phyloP scores from a whole-genome alignment of 53 echinoderm and acorn worm species.

The Echinometra lucunter region DNA sequence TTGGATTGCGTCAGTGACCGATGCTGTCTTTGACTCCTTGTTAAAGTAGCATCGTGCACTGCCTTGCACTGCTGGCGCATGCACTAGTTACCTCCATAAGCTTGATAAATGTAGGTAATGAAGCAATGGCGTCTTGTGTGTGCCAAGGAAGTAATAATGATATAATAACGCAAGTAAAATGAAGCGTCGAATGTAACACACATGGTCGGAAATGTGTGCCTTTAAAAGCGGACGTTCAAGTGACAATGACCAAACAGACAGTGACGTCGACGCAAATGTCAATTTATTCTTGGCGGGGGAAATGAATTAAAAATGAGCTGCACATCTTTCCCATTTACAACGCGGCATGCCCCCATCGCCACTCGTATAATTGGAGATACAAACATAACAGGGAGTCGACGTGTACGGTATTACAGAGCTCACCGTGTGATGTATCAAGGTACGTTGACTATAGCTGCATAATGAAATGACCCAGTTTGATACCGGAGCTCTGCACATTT shows the following conservation, averaged over 20 bases:
- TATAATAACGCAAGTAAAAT: neutral
- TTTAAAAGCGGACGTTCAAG: conserved; percentile 42
- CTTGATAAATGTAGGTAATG: neutral
- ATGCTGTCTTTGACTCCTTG: neutral
- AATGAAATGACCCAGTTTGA: conserved; percentile 17
- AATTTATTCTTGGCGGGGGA: conserved; percentile 47
- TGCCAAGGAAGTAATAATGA: too few species aligned
- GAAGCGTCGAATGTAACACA: neutral
- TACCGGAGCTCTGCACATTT: neutral
- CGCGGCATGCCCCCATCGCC: conserved; percentile 5
- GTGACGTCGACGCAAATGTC: conserved; percentile 42
- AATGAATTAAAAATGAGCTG: conserved; percentile 52
- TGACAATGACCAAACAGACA: conserved; percentile 65
- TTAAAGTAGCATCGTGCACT: neutral
- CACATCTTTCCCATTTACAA: neutral
- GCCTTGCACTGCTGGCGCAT: neutral
- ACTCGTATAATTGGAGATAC: conserved; percentile 33
- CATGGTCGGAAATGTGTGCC: neutral
- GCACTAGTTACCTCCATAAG: neutral
- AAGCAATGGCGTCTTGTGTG: too few species aligned
- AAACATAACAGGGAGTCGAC: neutral
- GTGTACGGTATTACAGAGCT: neutral
- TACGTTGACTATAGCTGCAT: conserved; percentile 14
- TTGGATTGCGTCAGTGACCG: neutral
- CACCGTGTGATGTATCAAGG: neutral